Percentiles rank a stretch among this genome's conserved stretches.
phyloP scores from a whole-genome alignment of 2,888 invertebrate species.

The Patella ulyssiponensis region DNA sequence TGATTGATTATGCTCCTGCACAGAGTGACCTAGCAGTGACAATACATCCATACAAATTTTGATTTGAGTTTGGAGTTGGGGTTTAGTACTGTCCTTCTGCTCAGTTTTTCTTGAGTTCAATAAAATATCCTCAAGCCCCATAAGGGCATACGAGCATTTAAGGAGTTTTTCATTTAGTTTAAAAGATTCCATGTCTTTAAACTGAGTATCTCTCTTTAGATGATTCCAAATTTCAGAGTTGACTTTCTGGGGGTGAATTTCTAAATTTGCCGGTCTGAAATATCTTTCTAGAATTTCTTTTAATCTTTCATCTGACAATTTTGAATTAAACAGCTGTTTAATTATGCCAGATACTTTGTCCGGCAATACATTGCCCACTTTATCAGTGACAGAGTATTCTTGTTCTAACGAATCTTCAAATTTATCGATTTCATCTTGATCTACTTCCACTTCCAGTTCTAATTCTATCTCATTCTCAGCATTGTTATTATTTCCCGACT shows the following conservation, averaged over 20 bases:
- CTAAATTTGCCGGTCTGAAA: not conserved
- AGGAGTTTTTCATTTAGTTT: not conserved
- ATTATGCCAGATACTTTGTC: not conserved
- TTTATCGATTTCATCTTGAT: too few relatives aligned
- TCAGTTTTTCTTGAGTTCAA: too few relatives aligned
- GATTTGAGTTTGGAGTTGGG: too few relatives aligned
- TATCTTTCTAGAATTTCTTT: not conserved
- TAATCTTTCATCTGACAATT: not conserved
- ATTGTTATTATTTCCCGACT: too few relatives aligned
- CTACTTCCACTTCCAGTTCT: too few relatives aligned
- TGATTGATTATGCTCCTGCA: too few relatives aligned
- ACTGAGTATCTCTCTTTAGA: not conserved
- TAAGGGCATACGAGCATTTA: not conserved
- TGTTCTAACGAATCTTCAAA: not conserved
- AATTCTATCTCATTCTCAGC: too few relatives aligned
- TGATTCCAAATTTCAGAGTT: slow-evolving; percentile 1
- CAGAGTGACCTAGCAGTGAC: too few relatives aligned
- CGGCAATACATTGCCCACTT: not conserved
- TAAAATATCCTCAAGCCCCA: not conserved
- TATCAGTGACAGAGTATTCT: not conserved
- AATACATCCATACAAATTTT: too few relatives aligned
- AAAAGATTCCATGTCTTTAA: not conserved
- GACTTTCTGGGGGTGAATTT: not conserved
- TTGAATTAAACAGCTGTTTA: not conserved
- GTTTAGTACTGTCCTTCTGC: too few relatives aligned